Base-by-base conservation (phyloP, 2,113 vertebrate species). In the Gopherus evgoodei region DNA sequence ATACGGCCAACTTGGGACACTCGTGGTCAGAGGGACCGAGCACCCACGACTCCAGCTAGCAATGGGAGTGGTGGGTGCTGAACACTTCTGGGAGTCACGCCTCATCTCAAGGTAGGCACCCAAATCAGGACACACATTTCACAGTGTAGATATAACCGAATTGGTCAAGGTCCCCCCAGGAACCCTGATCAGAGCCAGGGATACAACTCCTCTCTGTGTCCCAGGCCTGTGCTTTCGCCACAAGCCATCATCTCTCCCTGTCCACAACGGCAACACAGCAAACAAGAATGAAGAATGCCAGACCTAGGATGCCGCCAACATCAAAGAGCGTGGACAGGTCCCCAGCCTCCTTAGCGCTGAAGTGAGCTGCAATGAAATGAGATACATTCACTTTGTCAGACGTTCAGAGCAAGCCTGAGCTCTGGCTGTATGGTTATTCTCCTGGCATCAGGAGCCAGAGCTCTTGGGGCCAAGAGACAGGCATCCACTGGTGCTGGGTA, bases 291-390 rank as follows among this genome's bases (percentile, higher is more conserved):
- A 53, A 53, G 29, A 81, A 56, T 57, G 35, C 85, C 96, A 38
- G 97, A 99, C 99, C 99, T 94, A 99, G n/a, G 86, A 99, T 99
- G 88, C 99, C 99, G 35, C 99, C 99, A 0, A 98, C 99, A 14
- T 99, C 99, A n/a, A 99, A 99, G 57, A 99, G 98, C 0, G 99
- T 99, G 0, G 99, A 99, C 94, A 99, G 98, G 96, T 99, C 98
- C 29, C 99, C 99, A 0, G 99, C 99, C 83, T 98, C 95, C 97
- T 99, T 99, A n/a, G 99, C 98, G 6, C 98, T 90, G 1, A 99
- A 99, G 94, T 99, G 98, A 96, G 99, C 99, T 99, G 96, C 17
- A 59, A 96, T 88, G 54, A 56, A 91, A 56, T 12, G 38, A 78
- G 25, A 29, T 1, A 19, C 35, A 22, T 13, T 53, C 35, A 8